Conservation (phyloP, 2,113 vertebrate genomes). For the Burhinus bistriatus region DNA sequence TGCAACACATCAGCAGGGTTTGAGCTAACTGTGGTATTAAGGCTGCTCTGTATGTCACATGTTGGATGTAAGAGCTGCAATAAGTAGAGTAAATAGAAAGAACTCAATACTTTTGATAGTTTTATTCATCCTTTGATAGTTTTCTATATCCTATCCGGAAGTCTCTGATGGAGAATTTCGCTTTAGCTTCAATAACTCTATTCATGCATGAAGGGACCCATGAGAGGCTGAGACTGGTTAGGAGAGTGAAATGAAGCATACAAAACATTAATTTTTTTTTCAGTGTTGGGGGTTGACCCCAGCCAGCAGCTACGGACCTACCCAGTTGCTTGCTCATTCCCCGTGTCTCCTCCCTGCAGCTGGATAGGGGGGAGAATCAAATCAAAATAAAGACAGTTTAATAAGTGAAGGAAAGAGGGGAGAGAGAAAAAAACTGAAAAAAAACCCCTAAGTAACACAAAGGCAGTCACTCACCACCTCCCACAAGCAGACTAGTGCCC, state of each 20-base stretch:
- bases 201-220: not conserved
- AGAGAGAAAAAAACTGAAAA: not conserved
- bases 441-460: rapidly evolving
- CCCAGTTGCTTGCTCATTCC: not conserved
- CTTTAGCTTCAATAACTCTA: not conserved
- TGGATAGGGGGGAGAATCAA: not conserved
- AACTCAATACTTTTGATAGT: not conserved
- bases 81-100: not conserved
- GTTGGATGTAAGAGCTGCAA: not conserved
- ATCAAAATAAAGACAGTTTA: not conserved
- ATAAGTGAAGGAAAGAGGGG: not conserved
- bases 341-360: not conserved
- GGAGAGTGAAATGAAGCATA: not conserved
- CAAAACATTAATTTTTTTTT: not conserved
- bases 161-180: not conserved
- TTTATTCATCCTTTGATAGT: not conserved
- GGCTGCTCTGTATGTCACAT: not conserved
- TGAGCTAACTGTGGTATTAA: not conserved
- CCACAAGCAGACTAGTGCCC: not conserved
- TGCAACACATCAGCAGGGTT: not conserved
- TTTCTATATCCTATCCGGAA: not conserved
- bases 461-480: not conserved
- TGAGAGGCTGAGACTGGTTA: not conserved
- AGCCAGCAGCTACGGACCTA: not conserved
- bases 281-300: not conserved